Evolutionary conservation across 2,888 invertebrate genomes (phyloP).

Genomic region (Colostygia pectinataria): DNA sequence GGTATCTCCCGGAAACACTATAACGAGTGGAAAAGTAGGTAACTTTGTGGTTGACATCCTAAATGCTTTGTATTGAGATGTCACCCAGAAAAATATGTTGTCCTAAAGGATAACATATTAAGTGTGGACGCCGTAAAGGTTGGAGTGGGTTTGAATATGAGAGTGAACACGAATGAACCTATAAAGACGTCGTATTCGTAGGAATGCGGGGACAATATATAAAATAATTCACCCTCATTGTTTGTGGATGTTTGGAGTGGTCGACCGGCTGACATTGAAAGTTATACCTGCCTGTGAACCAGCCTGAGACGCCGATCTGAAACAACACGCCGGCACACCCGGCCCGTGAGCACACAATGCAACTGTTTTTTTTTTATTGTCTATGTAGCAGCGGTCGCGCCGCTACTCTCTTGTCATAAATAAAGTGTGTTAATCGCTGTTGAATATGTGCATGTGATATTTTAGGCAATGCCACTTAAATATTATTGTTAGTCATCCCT

Average conservation of each 20-base stretch:
- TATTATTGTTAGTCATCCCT: constrained; percentile 27
- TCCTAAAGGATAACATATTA: too few species aligned
- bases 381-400: constrained; percentile 2
- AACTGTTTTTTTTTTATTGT: constrained; percentile 7
- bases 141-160: constrained; percentile 16
- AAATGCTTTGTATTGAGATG: too few species aligned
- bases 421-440: constrained; percentile 20
- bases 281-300: constrained; percentile 97
- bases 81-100: too few species aligned
- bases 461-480: constrained; percentile 27
- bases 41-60: too few species aligned
- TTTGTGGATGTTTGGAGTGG: constrained; percentile 95
- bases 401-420: not conserved
- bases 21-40: too few species aligned
- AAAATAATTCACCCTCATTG: constrained; percentile 91
- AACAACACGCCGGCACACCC: constrained; percentile 83
- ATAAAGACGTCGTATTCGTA: constrained; percentile 18
- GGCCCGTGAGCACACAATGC: constrained; percentile 50
- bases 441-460: constrained; percentile 30
- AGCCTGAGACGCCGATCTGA: constrained; percentile 95
- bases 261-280: constrained; percentile 98
- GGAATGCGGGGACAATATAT: constrained; percentile 39
- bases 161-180: constrained; percentile 13
- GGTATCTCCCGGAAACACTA: not conserved
- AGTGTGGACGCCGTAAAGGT: too few species aligned